phyloP scores from a whole-genome alignment of 2,113 vertebrate genomes.

The Castor canadensis region DNA sequence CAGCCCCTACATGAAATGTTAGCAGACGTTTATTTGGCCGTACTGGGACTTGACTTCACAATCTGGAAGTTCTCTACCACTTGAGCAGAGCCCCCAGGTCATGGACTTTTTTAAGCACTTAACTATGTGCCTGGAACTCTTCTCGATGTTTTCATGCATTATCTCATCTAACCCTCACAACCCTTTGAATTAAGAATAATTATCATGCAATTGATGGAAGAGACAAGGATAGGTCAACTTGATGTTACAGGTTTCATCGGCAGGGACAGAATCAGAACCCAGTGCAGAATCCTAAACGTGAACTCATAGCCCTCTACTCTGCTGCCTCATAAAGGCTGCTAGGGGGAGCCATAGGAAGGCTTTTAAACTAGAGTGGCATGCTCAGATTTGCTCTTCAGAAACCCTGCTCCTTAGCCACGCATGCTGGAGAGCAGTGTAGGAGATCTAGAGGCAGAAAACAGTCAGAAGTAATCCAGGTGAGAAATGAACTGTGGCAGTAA shows the following conservation, averaged over 20 bases:
- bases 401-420: background rate
- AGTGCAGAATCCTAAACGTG: constrained; percentile 12
- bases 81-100: no score
- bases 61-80: no score
- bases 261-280: constrained; percentile 6
- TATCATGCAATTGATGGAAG: background rate
- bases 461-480: background rate
- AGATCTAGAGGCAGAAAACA: background rate
- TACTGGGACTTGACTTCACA: no score
- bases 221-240: background rate
- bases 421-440: background rate
- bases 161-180: constrained; percentile 10
- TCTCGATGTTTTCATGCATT: background rate
- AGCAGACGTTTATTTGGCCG: background rate
- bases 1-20: background rate
- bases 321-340: constrained; percentile 63
- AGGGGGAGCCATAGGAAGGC: constrained; percentile 75
- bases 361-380: constrained; percentile 64
- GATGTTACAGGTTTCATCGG: background rate
- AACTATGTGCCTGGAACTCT: background rate
- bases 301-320: background rate
- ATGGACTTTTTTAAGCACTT: constrained; percentile 15
- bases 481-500: background rate
- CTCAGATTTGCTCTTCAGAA: constrained; percentile 53
- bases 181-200: background rate